Base-by-base conservation (phyloP, 2,797 vertebrate genomes). In the Dallia pectoralis region DNA sequence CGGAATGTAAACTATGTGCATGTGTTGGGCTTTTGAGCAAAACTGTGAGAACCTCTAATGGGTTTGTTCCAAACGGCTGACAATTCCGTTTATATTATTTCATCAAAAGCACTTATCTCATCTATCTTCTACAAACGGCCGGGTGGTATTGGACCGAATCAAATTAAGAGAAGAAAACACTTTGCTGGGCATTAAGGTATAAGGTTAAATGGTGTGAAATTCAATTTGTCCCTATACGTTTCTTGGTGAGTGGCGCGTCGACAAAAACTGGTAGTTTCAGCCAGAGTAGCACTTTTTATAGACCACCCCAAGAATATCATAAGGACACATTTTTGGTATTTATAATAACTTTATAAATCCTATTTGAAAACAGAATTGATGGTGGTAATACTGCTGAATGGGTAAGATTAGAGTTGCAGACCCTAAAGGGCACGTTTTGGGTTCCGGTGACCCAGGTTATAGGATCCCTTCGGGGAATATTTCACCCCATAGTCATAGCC, bases 31-130 rank as follows among this genome's bases (percentile, higher is more conserved):
- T 76, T 87, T 85, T 84, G 83, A 84, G 84, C 78, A 82, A 72
- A 78, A 83, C 77, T 48, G 76, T 74, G 51, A 65, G 65, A 66
- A 76, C 74, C 69, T 78, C 78, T 87, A 89, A 92, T 88, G 84
- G 87, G 87, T 79, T 81, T 76, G 73, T 78, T 74, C 69, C 36
- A 49, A 61, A 2, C 33, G 62, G 64, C 71, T 71, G 49, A 29
- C 59, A 33, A 64, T 74, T 53, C 40, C 25, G 30, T 69, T 69
- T 36, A 64, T 62, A 69, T 33, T 64, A 66, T 67, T 79, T 73
- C 25, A 62, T 63, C 44, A 72, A 63, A 19, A 81, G 78, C 87
- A 87, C 85, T 87, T 85, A 89, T 83, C 80, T 84, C 80, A 77
- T 84, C 78, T 72, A 56, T 69, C 47, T 40, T 68, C 75, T 74